phyloP scores from a whole-genome alignment of 2,113 vertebrate genomes.

The Dascyllus trimaculatus region DNA sequence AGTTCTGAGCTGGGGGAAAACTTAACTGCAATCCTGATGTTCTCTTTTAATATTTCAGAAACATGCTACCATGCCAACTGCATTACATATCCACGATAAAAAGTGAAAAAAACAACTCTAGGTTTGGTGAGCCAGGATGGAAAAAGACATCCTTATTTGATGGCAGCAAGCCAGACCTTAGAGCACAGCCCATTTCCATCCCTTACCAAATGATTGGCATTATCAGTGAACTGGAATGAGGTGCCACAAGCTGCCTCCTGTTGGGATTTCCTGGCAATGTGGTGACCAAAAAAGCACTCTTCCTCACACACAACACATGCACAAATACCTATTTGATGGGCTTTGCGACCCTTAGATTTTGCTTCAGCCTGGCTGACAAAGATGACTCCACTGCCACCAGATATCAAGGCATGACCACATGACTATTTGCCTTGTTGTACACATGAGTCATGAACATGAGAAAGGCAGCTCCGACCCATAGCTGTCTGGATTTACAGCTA shows the following conservation, averaged over 20 bases:
- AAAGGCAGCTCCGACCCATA: conserved; percentile 44
- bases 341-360: conserved; percentile 34
- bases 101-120: conserved; percentile 23
- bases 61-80: neutral
- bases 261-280: conserved; percentile 67
- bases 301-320: conserved; percentile 37
- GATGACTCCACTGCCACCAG: neutral
- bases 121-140: conserved; percentile 16
- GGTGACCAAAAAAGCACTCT: conserved; percentile 42
- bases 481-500: conserved; percentile 37
- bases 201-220: conserved; percentile 59
- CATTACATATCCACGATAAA: conserved; percentile 3
- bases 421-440: conserved; percentile 49
- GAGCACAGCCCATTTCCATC: conserved; percentile 65
- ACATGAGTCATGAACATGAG: conserved; percentile 53
- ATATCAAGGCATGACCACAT: conserved; percentile 30
- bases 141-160: conserved; percentile 44
- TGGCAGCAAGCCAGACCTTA: conserved; percentile 27
- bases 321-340: conserved; percentile 32
- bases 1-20: conserved; percentile 28
- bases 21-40: conserved; percentile 23
- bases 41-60: conserved; percentile 32
- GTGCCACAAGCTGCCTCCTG: conserved; percentile 60
- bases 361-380: conserved; percentile 33
- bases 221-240: conserved; percentile 63